Conservation (phyloP, 2,797 vertebrate species). For the Lepus oiostolus region DNA sequence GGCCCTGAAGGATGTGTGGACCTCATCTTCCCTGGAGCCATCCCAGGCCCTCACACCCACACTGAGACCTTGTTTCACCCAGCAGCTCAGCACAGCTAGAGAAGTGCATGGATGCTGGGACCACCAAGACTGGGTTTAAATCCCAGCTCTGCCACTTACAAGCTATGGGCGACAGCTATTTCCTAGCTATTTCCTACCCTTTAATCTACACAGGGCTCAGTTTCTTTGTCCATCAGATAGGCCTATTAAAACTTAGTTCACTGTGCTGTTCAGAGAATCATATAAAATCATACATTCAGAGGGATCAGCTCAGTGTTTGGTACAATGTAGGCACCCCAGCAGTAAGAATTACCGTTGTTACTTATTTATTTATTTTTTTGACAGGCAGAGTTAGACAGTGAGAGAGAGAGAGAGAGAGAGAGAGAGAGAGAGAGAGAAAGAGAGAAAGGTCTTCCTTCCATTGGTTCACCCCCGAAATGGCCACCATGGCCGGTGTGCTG, state of each 20-base stretch:
- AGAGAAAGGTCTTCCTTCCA: no score
- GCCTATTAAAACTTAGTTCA: slow-evolving; percentile 51
- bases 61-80: neutral
- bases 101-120: neutral
- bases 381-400: no score
- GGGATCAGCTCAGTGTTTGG: slow-evolving; percentile 3
- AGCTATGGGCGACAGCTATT: neutral
- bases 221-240: slow-evolving; percentile 1
- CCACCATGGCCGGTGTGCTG: no score
- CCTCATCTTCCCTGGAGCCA: neutral
- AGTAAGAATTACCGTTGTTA: neutral
- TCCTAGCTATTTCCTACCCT: neutral
- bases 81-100: neutral
- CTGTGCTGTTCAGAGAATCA: slow-evolving; percentile 5
- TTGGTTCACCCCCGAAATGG: no score
- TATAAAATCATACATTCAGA: neutral
- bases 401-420: no score
- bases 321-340: neutral
- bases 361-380: neutral
- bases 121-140: neutral
- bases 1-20: neutral
- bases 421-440: no score
- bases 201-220: neutral
- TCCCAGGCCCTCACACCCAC: neutral
- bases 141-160: neutral